Evolutionary conservation across 2,113 vertebrate species (phyloP), one percentile per base, ranked within the genome.

Genomic region (Bombycilla garrulus): DNA sequence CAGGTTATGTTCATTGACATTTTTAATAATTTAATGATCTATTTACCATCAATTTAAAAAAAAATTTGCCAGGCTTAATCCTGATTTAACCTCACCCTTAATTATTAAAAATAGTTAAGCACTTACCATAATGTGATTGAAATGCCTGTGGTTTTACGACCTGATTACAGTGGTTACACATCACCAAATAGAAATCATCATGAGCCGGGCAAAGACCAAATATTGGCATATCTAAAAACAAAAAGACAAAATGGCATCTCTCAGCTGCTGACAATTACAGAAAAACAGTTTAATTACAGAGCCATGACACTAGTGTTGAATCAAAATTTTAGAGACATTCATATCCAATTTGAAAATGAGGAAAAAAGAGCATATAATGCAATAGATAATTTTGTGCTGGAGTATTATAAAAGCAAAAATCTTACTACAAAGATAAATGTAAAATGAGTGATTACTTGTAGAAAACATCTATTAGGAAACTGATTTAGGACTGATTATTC

Each of bases 131-230:
- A 98, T 99, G 99, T 98, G 99, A 99, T 98, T 99, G 99, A 98
- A 99, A 99, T 98, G 99, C 99, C 98, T 99, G 99, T 92, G 99
- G 99, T 98, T 99, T 99, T 97, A 99, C 98, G 97, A 99, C 99
- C 98, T 99, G 99, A 98, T 99, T 98, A 98, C 99, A 99, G 98
- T 99, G 98, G 97, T 98, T 99, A 98, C 99, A 99, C 98, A 99
- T 99, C 98, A 99, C 99, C 98, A 99, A 98, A 98, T 99, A 99
- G 98, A 99, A 99, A 98, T 99, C 99, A 96, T 99, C 99, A 94
- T 99, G 99, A 96, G 99, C 99, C 70, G 99, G 99, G 98, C 99
- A 99, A 97, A 99, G 99, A 98, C 99, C 99, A 98, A 99, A 99
- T 98, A 99, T 99, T 97, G 99, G 98, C 99, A 99, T 99, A 97